phyloP scores from a whole-genome alignment of 2,888 invertebrate genomes.

The Dexiosoma caninum region DNA sequence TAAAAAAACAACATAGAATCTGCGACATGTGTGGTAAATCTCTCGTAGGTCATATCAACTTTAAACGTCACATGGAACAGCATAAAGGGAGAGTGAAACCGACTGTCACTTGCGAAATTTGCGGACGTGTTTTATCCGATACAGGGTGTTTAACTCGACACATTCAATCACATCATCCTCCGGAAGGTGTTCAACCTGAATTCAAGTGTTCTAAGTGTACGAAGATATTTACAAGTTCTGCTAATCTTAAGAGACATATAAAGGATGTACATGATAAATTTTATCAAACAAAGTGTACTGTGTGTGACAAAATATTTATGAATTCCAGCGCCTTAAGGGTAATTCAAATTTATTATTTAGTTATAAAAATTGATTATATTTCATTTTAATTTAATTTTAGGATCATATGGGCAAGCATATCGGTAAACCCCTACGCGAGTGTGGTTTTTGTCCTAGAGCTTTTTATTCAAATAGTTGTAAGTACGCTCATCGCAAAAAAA shows the following conservation, averaged over 20 bases:
- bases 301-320: slow-evolving; percentile 75
- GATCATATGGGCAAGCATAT: slow-evolving; percentile 77
- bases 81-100: slow-evolving; percentile 70
- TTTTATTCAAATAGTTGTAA: slow-evolving; percentile 76
- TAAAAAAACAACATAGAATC: slow-evolving; percentile 71
- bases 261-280: slow-evolving; percentile 73
- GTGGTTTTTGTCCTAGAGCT: slow-evolving; percentile 75
- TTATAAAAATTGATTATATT: no score
- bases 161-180: slow-evolving; percentile 74
- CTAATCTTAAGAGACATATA: slow-evolving; percentile 74
- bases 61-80: slow-evolving; percentile 71
- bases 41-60: slow-evolving; percentile 59
- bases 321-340: slow-evolving; percentile 63
- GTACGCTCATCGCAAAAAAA: slow-evolving; percentile 75
- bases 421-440: slow-evolving; percentile 74
- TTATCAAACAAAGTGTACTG: slow-evolving; percentile 72
- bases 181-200: slow-evolving; percentile 67
- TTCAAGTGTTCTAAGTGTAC: slow-evolving; percentile 73
- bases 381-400: slow-evolving; percentile 59
- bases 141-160: slow-evolving; percentile 69
- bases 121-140: slow-evolving; percentile 65
- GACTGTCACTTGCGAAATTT: slow-evolving; percentile 72
- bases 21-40: slow-evolving; percentile 75
- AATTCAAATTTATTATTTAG: no score
- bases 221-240: slow-evolving; percentile 73